A percentile compares a stretch with the other conserved stretches of the same genome.
Conservation (phyloP, 2,888 invertebrate genomes). For the Ennomos quercinarius region DNA sequence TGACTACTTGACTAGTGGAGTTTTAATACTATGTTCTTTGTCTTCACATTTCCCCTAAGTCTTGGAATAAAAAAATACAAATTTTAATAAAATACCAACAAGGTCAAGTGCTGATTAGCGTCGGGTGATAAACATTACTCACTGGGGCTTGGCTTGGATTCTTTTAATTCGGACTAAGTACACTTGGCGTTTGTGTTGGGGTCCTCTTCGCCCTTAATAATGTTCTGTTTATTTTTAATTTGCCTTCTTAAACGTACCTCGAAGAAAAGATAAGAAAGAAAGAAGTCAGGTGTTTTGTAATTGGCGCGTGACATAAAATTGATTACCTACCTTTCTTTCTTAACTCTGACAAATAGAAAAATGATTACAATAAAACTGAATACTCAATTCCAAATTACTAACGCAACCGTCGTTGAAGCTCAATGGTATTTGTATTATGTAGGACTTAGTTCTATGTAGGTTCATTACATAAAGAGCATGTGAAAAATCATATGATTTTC, state of each 20-base stretch:
- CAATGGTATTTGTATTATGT: no score
- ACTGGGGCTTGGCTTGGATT: conserved; percentile 28
- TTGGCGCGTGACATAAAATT: not conserved
- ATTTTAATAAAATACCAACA: conserved; percentile 18
- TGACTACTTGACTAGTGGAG: no score
- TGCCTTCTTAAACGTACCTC: conserved; percentile 11
- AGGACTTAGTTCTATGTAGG: no score
- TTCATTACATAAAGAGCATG: no score
- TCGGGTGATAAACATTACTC: conserved; percentile 30
- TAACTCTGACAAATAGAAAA: no score
- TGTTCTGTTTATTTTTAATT: conserved; percentile 36
- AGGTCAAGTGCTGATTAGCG: conserved; percentile 37
- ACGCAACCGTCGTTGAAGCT: no score
- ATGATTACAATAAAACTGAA: no score
- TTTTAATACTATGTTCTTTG: no score
- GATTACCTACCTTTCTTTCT: not conserved
- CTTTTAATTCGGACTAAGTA: conserved; percentile 37
- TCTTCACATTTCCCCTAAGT: no score
- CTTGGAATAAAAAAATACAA: not conserved
- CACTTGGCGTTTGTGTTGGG: conserved; percentile 31
- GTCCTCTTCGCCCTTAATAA: conserved; percentile 26
- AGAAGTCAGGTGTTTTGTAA: not conserved
- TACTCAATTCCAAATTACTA: no score
- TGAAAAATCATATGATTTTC: no score
- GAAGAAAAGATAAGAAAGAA: not conserved